Conservation (phyloP, 2,888 invertebrate species). For the Anthrax anthrax region DNA sequence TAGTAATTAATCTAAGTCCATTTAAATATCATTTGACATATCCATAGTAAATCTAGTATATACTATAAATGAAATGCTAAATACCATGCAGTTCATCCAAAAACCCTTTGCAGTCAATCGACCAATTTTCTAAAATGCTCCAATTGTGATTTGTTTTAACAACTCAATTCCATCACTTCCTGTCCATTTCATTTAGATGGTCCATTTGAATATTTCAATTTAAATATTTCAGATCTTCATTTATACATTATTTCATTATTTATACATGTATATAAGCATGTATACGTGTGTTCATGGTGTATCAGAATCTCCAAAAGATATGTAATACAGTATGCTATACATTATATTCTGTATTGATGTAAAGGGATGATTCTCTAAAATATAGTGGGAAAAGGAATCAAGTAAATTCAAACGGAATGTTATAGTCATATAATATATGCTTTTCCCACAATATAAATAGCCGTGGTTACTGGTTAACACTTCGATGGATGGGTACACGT, state of each 20-base stretch:
- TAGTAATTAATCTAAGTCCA: background rate
- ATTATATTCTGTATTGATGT: too few species aligned
- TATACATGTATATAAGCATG: too few species aligned
- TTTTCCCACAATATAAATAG: conserved; percentile 10
- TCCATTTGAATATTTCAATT: background rate
- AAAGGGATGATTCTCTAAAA: too few species aligned
- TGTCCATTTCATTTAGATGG: background rate
- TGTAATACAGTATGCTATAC: too few species aligned
- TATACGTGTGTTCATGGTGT: too few species aligned
- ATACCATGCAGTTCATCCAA: too few species aligned
- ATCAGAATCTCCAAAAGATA: too few species aligned
- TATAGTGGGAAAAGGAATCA: background rate
- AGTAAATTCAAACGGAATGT: too few species aligned
- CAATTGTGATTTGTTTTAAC: background rate
- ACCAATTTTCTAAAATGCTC: background rate
- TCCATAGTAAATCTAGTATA: too few species aligned
- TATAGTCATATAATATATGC: background rate
- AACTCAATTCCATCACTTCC: background rate
- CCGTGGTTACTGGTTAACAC: conserved; percentile 5
- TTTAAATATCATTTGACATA: background rate
- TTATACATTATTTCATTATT: background rate
- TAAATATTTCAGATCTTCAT: background rate
- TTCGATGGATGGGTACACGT: background rate
- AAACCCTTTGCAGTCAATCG: too few species aligned
- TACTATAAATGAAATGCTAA: too few species aligned